Evolutionary conservation across 2,113 vertebrate genomes (phyloP), one percentile per base, ranked within the genome.

Genomic region (Platysteira castanea): DNA sequence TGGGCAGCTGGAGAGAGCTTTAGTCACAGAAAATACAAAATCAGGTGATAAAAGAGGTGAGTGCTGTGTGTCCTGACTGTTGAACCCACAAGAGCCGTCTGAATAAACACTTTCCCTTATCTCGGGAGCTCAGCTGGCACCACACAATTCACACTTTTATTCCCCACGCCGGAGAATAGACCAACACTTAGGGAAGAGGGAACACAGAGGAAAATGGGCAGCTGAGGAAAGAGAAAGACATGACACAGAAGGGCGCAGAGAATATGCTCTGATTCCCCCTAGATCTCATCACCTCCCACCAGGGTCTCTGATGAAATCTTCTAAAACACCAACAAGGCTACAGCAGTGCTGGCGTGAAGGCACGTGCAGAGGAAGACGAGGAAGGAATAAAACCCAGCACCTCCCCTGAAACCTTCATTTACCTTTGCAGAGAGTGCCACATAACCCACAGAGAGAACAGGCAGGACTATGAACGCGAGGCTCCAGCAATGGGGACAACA

Each of bases 181-280:
- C 7, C 46, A 70, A 22, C 0, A 4, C 30, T 35, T 7, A 23
- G 15, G 42, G 52, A 1, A 73, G 67, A 76, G 49, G 21, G 18
- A 33, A 37, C 52, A 31, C 1, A 28, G 41, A 0, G 2, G 30
- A 39, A 53, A 73, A 31, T 0, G 8, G 22, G 46, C 42, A 69
- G 13, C 22, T 50, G 39, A 64, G 14, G 6, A 47, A 18, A 28
- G 15, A 70, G 0, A 9, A 27, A n/a, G 21, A 53, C 10, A 23
- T 0, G 1, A 18, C 35, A 46, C 0, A 0, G 30, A 20, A 64
- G 12, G 3, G 33, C 4, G 26, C 42, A 77, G 1, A 2, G 30
- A 13, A 64, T 17, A 26, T 50, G 68, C 42, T 21, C 64, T 7
- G 44, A 63, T 24, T 91, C 8, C 14, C 30, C 37, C 28, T 27